Evolutionary conservation across 2,888 invertebrate genomes (phyloP), one percentile per base, ranked within the genome.

Genomic region (Synanthedon tipuliformis): DNA sequence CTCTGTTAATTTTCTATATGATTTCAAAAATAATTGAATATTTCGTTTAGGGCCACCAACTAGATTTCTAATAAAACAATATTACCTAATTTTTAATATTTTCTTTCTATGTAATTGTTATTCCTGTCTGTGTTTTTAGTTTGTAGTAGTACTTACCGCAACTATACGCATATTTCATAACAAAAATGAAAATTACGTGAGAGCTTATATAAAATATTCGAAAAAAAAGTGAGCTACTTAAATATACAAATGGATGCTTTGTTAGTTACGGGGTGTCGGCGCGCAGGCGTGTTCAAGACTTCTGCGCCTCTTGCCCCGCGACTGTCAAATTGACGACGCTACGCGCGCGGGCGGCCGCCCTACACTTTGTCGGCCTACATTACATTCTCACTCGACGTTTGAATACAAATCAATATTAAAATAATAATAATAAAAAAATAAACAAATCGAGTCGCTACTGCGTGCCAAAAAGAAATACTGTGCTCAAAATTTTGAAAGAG

Each of bases 221-320:
- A 49, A 27, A 51, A 48, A 50, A 11, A 23, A 0, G 15, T 23
- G 23, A 53, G 18, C 18, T 11, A n/a, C 13, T 12, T 2, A 52
- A 18, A 13, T 40, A 40, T 75, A 63, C 60, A 54, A 58, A 63
- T 76, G 74, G 68, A 71, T 75, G 71, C 60, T 45, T 54, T 54
- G 58, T 59, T 59, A 57, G 41, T 55, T 61, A 66, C 68, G 69
- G 76, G 76, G 75, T 69, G 71, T 60, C 58, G 59, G 66, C 23
- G 52, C 55, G 84, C 85, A 78, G 63, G 84, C 84, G 75, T 75
- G 66, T 52, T 68, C 34, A 59, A 64, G 73, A 68, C 71, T 73
- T 71, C 76, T 70, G 73, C 79, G 76, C 77, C 71, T 16, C 67
- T 59, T 64, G 64, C 70, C 71, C 74, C 66, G 65, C 65, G 61